Percentiles rank a stretch among this genome's conserved stretches.
Conservation (phyloP, 2,797 vertebrate genomes). For the Poeciliopsis presidionis region DNA sequence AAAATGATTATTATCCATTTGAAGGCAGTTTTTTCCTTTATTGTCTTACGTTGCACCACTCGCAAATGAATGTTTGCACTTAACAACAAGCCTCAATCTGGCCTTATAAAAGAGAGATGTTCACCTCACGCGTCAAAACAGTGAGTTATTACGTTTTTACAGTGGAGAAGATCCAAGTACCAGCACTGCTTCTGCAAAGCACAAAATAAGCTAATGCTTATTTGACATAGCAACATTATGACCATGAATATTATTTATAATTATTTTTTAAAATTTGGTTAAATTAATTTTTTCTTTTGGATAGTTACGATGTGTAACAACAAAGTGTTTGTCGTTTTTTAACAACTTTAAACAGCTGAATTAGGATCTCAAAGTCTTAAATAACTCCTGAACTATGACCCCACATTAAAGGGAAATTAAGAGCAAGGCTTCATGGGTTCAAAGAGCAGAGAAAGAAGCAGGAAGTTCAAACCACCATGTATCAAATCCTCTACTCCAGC, state of each 20-base stretch:
- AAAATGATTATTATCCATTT: not conserved
- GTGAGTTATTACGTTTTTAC: constrained; percentile 35
- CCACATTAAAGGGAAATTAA: no score
- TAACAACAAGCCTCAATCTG: constrained; percentile 11
- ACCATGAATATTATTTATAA: not conserved
- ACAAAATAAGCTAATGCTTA: not conserved
- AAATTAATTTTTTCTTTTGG: no score
- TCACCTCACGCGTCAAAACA: constrained; percentile 32
- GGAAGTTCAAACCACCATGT: not conserved
- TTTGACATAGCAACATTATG: not conserved
- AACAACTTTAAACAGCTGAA: no score
- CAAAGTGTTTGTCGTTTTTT: not conserved
- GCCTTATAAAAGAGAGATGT: constrained; percentile 7
- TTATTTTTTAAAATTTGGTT: not conserved
- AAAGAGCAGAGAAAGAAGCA: not conserved
- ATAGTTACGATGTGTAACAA: no score
- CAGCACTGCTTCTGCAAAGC: not conserved
- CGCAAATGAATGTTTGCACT: not conserved
- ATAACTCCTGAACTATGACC: no score
- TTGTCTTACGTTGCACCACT: not conserved
- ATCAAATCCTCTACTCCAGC: not conserved
- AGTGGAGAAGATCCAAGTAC: constrained; percentile 7
- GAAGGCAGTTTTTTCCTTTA: not conserved
- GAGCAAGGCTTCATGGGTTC: no score
- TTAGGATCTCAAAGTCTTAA: no score